These are phyloP conservation scores for Steatornis caripensis DNA, from an alignment of 2,113 vertebrate species.

Conservation along the genomic window DNA sequence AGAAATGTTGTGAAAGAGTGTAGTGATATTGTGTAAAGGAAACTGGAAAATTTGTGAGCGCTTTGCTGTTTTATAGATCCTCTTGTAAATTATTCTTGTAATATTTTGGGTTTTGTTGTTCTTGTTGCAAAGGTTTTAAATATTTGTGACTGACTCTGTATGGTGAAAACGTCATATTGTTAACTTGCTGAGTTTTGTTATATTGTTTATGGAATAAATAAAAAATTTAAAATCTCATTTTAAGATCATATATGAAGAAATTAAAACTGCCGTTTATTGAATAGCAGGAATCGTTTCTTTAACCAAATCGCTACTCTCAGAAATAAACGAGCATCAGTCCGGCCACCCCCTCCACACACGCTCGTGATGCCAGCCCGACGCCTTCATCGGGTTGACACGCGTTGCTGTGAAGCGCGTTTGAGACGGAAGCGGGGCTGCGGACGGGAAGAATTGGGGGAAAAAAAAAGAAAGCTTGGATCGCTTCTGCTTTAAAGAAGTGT, in stretches of 20 bases:
- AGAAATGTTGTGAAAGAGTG: conserved; percentile 99
- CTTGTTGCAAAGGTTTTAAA: conserved; percentile 99
- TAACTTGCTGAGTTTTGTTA: conserved; percentile 99
- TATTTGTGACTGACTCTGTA: conserved; percentile 99
- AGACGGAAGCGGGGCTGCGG: rapidly evolving
- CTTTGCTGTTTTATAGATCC: conserved; percentile 99
- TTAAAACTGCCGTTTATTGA: conserved; percentile 62
- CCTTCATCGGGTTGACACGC: neutral
- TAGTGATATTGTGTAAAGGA: conserved; percentile 99
- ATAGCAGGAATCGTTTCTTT: conserved; percentile 40
- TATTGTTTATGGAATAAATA: conserved; percentile 99
- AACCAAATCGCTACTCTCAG: neutral
- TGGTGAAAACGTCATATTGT: conserved; percentile 99
- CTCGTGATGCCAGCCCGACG: rapidly evolving
- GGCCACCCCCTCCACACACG: neutral
- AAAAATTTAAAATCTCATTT: conserved; percentile 96
- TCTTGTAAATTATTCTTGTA: conserved; percentile 99
- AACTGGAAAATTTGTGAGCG: conserved; percentile 99
- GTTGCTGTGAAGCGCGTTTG: rapidly evolving
- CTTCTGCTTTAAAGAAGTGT: neutral
- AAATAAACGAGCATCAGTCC: neutral
- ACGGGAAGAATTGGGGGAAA: neutral
- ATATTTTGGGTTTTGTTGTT: conserved; percentile 98
- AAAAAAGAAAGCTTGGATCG: rapidly evolving
- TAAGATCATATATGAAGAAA: conserved; percentile 91